Evolutionary conservation across 2,797 vertebrate genomes (phyloP).

Genomic region (Eulemur coronatus): DNA sequence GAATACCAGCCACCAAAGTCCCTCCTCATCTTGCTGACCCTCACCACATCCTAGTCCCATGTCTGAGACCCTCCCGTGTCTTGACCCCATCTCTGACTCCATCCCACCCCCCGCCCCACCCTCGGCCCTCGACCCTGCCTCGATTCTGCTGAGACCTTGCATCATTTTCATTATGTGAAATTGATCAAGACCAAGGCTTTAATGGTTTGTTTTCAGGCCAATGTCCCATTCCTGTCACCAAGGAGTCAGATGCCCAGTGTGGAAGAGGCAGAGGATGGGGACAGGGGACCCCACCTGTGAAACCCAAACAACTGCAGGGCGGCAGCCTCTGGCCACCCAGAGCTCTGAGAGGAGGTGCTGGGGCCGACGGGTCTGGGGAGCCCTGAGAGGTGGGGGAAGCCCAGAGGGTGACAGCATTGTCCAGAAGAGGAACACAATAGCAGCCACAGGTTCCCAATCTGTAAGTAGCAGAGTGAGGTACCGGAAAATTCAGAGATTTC

Average conservation of each 20-base stretch:
- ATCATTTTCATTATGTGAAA: background rate
- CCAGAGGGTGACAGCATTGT: background rate
- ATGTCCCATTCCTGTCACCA: background rate
- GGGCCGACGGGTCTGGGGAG: accelerated
- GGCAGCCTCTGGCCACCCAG: background rate
- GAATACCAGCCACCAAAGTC: background rate
- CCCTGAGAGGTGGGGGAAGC: background rate
- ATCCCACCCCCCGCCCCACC: background rate
- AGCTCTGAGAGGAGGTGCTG: no score
- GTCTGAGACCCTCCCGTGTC: background rate
- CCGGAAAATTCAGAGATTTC: conserved; percentile 58
- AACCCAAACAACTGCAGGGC: background rate
- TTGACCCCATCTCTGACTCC: background rate
- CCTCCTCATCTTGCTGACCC: no score
- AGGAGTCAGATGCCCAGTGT: background rate
- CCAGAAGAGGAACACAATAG: background rate
- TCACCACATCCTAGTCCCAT: background rate
- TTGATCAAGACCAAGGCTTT: background rate
- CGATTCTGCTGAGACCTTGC: no score
- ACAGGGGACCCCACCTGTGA: background rate
- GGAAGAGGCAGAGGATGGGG: background rate
- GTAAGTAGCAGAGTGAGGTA: background rate
- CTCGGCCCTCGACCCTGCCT: background rate
- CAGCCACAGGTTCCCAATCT: background rate
- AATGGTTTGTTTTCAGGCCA: background rate